phyloP scores from a whole-genome alignment of 2,888 invertebrate genomes.

The Pteria penguin region DNA sequence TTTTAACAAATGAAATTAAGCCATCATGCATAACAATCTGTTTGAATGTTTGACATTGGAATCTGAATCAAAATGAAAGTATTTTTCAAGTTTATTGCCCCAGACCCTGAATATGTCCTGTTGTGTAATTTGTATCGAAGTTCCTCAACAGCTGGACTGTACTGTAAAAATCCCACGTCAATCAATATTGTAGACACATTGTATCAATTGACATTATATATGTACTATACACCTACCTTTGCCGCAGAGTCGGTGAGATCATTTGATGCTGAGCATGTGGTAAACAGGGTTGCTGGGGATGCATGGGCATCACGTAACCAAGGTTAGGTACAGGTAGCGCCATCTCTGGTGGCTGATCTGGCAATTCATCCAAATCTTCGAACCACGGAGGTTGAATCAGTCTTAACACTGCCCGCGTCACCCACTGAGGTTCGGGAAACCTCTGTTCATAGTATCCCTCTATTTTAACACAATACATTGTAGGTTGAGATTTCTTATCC shows the following conservation, averaged over 20 bases:
- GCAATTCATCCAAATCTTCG: slow-evolving; percentile 88
- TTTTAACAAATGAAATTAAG: too few species aligned
- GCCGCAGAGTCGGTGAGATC: slow-evolving; percentile 39
- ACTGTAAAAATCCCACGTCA: too few species aligned
- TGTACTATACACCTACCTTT: slow-evolving; percentile 9
- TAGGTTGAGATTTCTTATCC: slow-evolving; percentile 85
- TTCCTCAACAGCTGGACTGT: too few species aligned
- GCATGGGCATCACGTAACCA: slow-evolving; percentile 27
- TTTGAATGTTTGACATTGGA: too few species aligned
- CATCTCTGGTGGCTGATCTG: slow-evolving; percentile 57
- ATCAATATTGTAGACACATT: too few species aligned
- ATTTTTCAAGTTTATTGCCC: too few species aligned
- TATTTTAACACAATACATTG: slow-evolving; percentile 85
- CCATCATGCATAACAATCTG: too few species aligned
- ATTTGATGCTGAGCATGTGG: slow-evolving; percentile 24
- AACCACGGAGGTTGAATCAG: slow-evolving; percentile 97
- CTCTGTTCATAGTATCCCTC: slow-evolving; percentile 42
- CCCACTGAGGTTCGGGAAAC: slow-evolving; percentile 81
- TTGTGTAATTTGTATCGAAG: too few species aligned
- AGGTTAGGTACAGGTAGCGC: slow-evolving; percentile 47
- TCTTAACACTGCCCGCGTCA: slow-evolving; percentile 93
- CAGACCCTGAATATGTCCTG: too few species aligned
- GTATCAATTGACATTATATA: too few species aligned
- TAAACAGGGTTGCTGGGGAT: slow-evolving; percentile 26
- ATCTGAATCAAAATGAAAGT: too few species aligned